Evolutionary conservation across 2,888 invertebrate genomes (phyloP), one percentile per base, ranked within the genome.

Genomic region (Leucozona laternaria): DNA sequence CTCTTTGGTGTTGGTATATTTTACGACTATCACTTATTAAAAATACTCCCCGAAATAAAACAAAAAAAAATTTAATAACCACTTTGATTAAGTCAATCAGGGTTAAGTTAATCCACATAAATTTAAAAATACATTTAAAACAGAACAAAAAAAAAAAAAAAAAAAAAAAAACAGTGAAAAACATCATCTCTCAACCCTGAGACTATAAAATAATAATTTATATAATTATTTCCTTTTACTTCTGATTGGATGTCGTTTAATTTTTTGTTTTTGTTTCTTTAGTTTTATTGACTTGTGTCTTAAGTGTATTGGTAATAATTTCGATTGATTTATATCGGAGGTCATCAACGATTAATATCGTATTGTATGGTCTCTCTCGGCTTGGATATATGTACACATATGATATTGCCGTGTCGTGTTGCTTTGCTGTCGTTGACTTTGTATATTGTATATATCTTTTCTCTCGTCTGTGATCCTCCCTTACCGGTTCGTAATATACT

Each of bases 301-400:
- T 77, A 58, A 88, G 84, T 76, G 81, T 70, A 82, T 91, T 90
- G 90, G 89, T 53, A 91, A 90, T 90, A 91, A 91, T 90, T 90
- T 90, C 89, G 89, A 90, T 90, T 91, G 90, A 91, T 91, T 91
- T 91, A 86, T 86, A 75, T 71, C 78, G 34, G 82, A 86, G 86
- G 86, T 82, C 86, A 82, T 62, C 75, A 82, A 64, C 86, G 86
- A 86, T 86, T 86, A 86, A 82, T 86, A 73, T 68, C 50, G 68
- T 53, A 76, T 84, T 79, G 76, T 45, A 66, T 48, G 15, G 22
- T 50, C n/a, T 55, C 62, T n/a, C n/a, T n/a, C n/a, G n/a, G n/a
- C n/a, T n/a, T n/a, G n/a, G n/a, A n/a, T n/a, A n/a, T n/a, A n/a
- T n/a, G n/a, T n/a, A n/a, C n/a, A n/a, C n/a, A n/a, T n/a, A 53